Evolutionary conservation across 1,140 invertebrate genomes (phyloP).

Genomic region (Calycopis cecrops): DNA sequence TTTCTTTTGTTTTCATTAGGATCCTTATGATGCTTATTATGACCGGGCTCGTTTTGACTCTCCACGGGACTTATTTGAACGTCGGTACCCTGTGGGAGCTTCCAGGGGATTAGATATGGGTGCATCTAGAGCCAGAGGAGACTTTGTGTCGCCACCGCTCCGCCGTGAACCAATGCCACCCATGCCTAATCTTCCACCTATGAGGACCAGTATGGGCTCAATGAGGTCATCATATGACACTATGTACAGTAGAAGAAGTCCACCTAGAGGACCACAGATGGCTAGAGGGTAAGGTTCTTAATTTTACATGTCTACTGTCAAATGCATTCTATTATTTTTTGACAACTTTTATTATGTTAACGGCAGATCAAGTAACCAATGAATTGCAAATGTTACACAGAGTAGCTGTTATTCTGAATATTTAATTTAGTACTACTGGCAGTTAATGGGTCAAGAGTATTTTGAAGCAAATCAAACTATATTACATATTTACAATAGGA

Average conservation of each 20-base stretch:
- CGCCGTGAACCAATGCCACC: conserved; percentile 80
- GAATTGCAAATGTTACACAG: too few species aligned
- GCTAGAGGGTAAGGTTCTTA: conserved; percentile 57
- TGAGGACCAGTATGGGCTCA: conserved; percentile 76
- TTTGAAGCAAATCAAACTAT: too few species aligned
- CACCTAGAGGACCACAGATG: conserved; percentile 76
- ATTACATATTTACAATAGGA: too few species aligned
- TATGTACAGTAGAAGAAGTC: conserved; percentile 88
- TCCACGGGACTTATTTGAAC: conserved; percentile 85
- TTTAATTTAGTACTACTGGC: too few species aligned
- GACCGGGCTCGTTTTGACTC: conserved; percentile 85
- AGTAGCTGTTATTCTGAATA: not conserved
- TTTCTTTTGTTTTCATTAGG: conserved; percentile 66
- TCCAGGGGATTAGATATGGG: conserved; percentile 77
- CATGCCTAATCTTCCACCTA: conserved; percentile 77
- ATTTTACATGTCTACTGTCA: too few species aligned
- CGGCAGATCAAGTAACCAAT: too few species aligned
- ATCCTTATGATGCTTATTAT: conserved; percentile 87
- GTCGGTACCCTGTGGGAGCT: conserved; percentile 82
- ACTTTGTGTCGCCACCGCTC: conserved; percentile 80
- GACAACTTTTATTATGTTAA: too few species aligned
- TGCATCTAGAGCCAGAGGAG: conserved; percentile 77
- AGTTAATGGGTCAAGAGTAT: too few species aligned
- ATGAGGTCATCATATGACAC: conserved; percentile 81
- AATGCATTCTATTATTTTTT: too few species aligned